phyloP scores from a whole-genome alignment of 1,140 invertebrate species.

The Sycophila sp. region DNA sequence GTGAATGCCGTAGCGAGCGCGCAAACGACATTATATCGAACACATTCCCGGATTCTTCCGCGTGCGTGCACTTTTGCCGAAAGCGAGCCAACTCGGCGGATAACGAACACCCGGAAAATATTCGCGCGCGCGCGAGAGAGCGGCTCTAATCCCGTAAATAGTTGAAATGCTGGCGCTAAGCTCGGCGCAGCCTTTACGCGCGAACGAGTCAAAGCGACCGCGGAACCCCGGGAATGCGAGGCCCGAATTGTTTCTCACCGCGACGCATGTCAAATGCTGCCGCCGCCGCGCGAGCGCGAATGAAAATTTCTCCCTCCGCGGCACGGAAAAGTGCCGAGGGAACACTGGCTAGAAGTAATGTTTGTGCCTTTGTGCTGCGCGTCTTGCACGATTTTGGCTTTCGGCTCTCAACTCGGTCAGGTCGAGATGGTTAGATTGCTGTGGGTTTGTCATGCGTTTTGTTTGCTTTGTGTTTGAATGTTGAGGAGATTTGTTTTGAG shows the following conservation, averaged over 20 bases:
- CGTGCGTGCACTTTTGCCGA: neutral
- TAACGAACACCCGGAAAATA: conserved; percentile 35
- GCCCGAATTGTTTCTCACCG: conserved; percentile 51
- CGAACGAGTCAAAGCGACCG: conserved; percentile 56
- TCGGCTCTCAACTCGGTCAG: neutral
- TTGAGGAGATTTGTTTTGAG: too few species aligned
- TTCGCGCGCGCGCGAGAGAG: too few species aligned
- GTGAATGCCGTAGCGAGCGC: neutral
- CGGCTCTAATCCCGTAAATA: conserved; percentile 45
- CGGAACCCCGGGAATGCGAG: conserved; percentile 52
- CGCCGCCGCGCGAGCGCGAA: too few species aligned
- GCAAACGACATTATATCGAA: conserved; percentile 32
- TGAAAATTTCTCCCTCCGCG: conserved; percentile 3
- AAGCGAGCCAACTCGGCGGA: neutral
- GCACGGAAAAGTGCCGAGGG: too few species aligned
- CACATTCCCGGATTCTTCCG: conserved; percentile 22
- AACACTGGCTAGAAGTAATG: too few species aligned
- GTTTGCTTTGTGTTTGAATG: too few species aligned
- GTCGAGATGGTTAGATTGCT: neutral
- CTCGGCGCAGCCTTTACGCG: conserved; percentile 39
- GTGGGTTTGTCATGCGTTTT: too few species aligned
- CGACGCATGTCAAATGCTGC: conserved; percentile 49
- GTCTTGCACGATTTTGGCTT: neutral
- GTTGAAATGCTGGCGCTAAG: conserved; percentile 55
- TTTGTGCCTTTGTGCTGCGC: neutral